Conservation (phyloP, 2,797 vertebrate genomes). For the Scarus forsteni region DNA sequence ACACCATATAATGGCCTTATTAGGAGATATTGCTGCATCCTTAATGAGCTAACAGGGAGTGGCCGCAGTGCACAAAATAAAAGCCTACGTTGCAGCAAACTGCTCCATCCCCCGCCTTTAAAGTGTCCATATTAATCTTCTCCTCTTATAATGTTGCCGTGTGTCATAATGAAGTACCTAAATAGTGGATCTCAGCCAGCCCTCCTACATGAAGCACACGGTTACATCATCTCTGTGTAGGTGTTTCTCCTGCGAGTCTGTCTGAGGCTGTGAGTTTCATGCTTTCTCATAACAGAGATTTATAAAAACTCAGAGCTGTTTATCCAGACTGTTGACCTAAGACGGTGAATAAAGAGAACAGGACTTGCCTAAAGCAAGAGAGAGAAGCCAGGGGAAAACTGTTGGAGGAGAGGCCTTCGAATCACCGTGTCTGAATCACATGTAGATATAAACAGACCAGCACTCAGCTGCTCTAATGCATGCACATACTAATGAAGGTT, state of each 20-base stretch:
- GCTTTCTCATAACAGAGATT: slow-evolving; percentile 38
- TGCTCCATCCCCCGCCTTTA: slow-evolving; percentile 6
- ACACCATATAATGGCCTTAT: slow-evolving; percentile 41
- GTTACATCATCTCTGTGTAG: slow-evolving; percentile 72
- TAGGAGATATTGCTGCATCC: slow-evolving; percentile 29
- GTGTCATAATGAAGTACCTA: slow-evolving; percentile 44
- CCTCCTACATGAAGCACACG: slow-evolving; percentile 55
- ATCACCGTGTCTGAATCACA: slow-evolving; percentile 17
- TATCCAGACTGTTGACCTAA: slow-evolving; percentile 45
- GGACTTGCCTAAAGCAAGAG: slow-evolving; percentile 40
- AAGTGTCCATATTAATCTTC: slow-evolving; percentile 30
- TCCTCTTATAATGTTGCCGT: slow-evolving; percentile 35
- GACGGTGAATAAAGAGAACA: slow-evolving; percentile 41
- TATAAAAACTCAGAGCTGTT: slow-evolving; percentile 39
- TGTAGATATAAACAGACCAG: slow-evolving; percentile 5
- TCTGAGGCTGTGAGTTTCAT: slow-evolving; percentile 47
- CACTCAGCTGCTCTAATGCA: slow-evolving; percentile 12
- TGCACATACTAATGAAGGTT: slow-evolving; percentile 24
- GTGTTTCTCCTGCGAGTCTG: slow-evolving; percentile 62
- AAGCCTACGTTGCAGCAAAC: slow-evolving; percentile 27
- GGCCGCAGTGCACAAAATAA: slow-evolving; percentile 27
- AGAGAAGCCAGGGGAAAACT: slow-evolving; percentile 21
- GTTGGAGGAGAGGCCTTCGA: not conserved
- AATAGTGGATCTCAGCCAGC: slow-evolving; percentile 50
- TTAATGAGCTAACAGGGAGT: slow-evolving; percentile 46